A percentile compares a stretch with the other conserved stretches of the same genome.
Evolutionary conservation across 2,888 invertebrate species (phyloP).

Genomic region (Beris morrisii): DNA sequence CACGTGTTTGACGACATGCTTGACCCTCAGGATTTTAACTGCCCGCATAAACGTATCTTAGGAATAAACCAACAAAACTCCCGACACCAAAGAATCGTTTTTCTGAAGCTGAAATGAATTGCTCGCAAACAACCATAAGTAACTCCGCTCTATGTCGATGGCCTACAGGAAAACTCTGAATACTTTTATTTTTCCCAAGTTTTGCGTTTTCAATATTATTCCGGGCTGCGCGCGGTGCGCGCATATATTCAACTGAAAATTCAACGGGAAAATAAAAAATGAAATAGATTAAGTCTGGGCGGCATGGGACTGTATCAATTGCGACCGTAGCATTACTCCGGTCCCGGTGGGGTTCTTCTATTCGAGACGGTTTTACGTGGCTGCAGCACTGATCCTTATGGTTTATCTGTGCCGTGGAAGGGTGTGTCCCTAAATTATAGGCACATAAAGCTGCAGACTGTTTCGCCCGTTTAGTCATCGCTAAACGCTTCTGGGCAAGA

Average conservation of each 20-base stretch:
- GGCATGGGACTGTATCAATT: background rate
- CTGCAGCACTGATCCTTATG: slow-evolving; percentile 10
- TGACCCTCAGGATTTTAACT: slow-evolving; percentile 17
- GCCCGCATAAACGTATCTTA: slow-evolving; percentile 10
- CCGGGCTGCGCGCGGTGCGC: slow-evolving; percentile 10
- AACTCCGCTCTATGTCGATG: slow-evolving; percentile 11
- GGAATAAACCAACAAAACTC: slow-evolving; percentile 9
- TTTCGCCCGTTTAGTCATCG: slow-evolving; percentile 28
- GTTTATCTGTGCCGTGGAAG: slow-evolving; percentile 15
- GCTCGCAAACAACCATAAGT: background rate
- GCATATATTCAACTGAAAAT: too few relatives aligned
- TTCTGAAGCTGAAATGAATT: slow-evolving; percentile 23
- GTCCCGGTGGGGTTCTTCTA: background rate
- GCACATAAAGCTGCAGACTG: slow-evolving; percentile 27
- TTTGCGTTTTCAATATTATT: slow-evolving; percentile 20
- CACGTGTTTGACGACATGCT: slow-evolving; percentile 36
- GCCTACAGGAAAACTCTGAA: background rate
- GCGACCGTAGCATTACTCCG: slow-evolving; percentile 1
- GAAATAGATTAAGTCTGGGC: slow-evolving; percentile 8
- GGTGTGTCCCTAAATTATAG: slow-evolving; percentile 38
- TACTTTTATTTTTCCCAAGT: slow-evolving; percentile 2
- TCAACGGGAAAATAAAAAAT: too few relatives aligned
- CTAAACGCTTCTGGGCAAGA: slow-evolving; percentile 34
- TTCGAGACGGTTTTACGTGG: slow-evolving; percentile 10
- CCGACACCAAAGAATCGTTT: slow-evolving; percentile 11